phyloP scores from a whole-genome alignment of 2,888 invertebrate species.

The Capitulum mitella region DNA sequence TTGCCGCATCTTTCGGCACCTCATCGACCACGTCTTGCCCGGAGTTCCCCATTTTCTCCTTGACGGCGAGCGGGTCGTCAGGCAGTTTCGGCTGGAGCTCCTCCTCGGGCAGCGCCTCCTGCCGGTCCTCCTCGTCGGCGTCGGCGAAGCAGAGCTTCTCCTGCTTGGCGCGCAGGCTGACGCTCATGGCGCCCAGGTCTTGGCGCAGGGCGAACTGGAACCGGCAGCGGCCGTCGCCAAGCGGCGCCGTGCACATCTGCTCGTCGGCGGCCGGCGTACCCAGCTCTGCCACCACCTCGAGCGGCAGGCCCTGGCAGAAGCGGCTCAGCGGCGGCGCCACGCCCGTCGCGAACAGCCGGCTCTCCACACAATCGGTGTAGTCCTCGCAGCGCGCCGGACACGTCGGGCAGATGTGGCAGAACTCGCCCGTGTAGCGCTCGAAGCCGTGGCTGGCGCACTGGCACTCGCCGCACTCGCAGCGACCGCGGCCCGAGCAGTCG shows the following conservation, averaged over 20 bases:
- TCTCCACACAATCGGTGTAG: conserved; percentile 2
- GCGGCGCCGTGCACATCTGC: not conserved
- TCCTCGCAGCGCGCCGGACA: conserved; percentile 21
- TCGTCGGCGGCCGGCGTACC: not conserved
- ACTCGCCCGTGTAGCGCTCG: conserved; percentile 26
- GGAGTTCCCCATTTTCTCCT: not conserved
- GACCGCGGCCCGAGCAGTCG: conserved; percentile 7
- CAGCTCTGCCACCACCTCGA: not conserved
- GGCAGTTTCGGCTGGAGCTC: not conserved
- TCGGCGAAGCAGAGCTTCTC: not conserved
- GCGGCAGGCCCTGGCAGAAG: not conserved
- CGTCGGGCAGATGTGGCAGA: conserved; percentile 26
- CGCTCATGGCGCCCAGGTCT: not conserved
- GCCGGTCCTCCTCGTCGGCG: not conserved
- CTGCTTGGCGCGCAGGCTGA: not conserved
- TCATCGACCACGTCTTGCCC: not conserved
- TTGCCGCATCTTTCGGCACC: not conserved
- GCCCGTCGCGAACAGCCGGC: not conserved
- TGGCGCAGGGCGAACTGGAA: not conserved
- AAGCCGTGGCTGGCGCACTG: conserved; percentile 36
- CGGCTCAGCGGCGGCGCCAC: not conserved
- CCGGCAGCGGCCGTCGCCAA: not conserved
- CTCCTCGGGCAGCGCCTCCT: not conserved
- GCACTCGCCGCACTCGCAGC: conserved; percentile 38
- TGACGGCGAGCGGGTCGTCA: not conserved